Conservation (phyloP, 1,140 invertebrate species). For the Ectropis grisescens region DNA sequence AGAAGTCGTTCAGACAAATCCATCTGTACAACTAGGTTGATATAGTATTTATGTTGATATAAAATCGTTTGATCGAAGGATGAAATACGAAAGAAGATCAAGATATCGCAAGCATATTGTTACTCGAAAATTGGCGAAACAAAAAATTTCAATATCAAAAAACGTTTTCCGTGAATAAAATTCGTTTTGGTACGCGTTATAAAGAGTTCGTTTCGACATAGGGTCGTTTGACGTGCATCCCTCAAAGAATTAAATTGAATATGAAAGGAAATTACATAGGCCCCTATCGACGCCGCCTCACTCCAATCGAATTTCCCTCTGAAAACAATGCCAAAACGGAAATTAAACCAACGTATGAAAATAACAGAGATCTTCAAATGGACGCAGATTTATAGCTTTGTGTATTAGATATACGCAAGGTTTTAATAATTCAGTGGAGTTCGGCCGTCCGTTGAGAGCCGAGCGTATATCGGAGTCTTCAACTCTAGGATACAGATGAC, state of each 20-base stretch:
- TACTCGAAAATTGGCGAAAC: too few relatives aligned
- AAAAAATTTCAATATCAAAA: conserved; percentile 13
- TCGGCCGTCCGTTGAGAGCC: too few relatives aligned
- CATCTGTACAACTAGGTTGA: too few relatives aligned
- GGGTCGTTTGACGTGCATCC: conserved; percentile 26
- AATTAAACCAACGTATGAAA: conserved; percentile 53
- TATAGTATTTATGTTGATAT: too few relatives aligned
- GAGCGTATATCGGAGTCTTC: too few relatives aligned
- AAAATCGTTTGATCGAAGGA: too few relatives aligned
- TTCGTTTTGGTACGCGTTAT: conserved; percentile 19
- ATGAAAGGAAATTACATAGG: conserved; percentile 56
- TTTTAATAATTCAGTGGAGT: too few relatives aligned
- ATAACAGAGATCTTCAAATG: conserved; percentile 29
- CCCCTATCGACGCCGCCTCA: conserved; percentile 35
- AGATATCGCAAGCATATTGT: too few relatives aligned
- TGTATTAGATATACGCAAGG: background rate
- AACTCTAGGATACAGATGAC: too few relatives aligned
- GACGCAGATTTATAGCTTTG: conserved; percentile 21
- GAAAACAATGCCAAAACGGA: conserved; percentile 56
- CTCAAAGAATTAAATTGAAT: conserved; percentile 48
- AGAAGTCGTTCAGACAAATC: too few relatives aligned
- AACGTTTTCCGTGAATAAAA: conserved; percentile 23
- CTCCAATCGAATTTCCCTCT: conserved; percentile 44
- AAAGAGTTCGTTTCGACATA: conserved; percentile 26
- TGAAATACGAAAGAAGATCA: too few relatives aligned